A percentile compares a stretch with the other conserved stretches of the same genome.
Conservation (phyloP, 2,888 invertebrate genomes). For the Callosobruchus maculatus region DNA sequence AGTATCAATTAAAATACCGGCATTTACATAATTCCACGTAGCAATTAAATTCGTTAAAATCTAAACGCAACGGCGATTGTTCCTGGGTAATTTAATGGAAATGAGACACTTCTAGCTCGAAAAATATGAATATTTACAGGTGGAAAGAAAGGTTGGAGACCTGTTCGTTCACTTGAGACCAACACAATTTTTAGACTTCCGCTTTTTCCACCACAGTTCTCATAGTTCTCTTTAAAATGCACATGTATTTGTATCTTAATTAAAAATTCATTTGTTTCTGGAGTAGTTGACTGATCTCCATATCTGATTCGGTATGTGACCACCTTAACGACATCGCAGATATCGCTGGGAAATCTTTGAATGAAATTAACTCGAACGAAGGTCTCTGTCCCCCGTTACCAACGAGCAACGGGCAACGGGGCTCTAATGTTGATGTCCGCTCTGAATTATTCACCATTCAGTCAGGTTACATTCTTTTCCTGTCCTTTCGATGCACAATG, state of each 20-base stretch:
- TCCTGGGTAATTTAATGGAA: neutral
- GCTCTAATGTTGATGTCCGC: neutral
- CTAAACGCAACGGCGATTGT: neutral
- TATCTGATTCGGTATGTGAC: constrained; percentile 45
- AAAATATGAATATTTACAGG: neutral
- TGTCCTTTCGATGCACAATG: neutral
- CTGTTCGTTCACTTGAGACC: neutral
- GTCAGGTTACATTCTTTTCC: neutral
- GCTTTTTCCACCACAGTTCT: constrained; percentile 28
- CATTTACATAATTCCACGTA: neutral
- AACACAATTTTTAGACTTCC: constrained; percentile 14
- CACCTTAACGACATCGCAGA: constrained; percentile 43
- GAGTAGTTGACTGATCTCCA: constrained; percentile 44
- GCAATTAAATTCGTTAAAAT: neutral
- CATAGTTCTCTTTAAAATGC: constrained; percentile 41
- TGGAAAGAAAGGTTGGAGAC: neutral
- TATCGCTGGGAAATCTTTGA: constrained; percentile 44
- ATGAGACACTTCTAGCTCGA: neutral
- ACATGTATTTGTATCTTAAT: constrained; percentile 42
- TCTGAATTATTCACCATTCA: neutral
- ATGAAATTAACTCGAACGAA: constrained; percentile 43
- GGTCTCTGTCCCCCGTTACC: constrained; percentile 20
- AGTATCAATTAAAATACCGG: neutral
- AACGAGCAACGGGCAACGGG: too few relatives aligned
- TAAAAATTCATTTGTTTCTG: constrained; percentile 42